Evolutionary conservation across 2,113 vertebrate genomes (phyloP), one percentile per base, ranked within the genome.

Genomic region (Eurystomus gularis): DNA sequence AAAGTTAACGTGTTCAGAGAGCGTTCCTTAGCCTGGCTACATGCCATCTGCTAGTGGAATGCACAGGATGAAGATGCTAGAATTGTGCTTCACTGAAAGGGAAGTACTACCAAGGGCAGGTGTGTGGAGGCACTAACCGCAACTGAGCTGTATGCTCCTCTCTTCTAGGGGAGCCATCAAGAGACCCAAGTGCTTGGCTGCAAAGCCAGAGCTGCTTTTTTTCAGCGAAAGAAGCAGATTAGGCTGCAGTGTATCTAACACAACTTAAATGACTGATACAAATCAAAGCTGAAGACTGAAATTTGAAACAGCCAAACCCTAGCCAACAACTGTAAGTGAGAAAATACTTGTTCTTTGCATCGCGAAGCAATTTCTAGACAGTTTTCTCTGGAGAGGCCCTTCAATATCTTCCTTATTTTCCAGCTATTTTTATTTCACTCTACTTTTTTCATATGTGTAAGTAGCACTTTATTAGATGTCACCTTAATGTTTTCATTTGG

Each of bases 171-270:
- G 2, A 85, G 21, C 3, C 2, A 69, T 5, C 0, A 5, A 64
- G 54, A 80, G 54, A 73, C 33, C 17, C 2, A 9, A 54, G n/a
- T 4, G 9, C 37, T 58, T 54, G 40, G 31, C 62, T 88, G 46
- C 44, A 93, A 88, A 72, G 48, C 25, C 68, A 95, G 39, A 86
- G 18, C 29, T 60, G 18, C 39, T 46, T 70, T 94, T 88, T 42
- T n/a, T 42, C 42, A 83, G 37, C 24, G 44, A 71, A 83, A 75
- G 39, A 33, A 68, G 26, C n/a, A 70, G 37, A 66, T 9, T 2
- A 7, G 64, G 54, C 37, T 88, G 37, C 42, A 86, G 35, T 26
- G 6, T 54, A 76, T 37, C 29, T 51, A 48, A 55, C 76, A 57
- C 70, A 93, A 31, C 21, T 87, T 48, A 26, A 66, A 37, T n/a